Conservation (phyloP, 2,113 vertebrate genomes). For the Larimichthys polyactis region DNA sequence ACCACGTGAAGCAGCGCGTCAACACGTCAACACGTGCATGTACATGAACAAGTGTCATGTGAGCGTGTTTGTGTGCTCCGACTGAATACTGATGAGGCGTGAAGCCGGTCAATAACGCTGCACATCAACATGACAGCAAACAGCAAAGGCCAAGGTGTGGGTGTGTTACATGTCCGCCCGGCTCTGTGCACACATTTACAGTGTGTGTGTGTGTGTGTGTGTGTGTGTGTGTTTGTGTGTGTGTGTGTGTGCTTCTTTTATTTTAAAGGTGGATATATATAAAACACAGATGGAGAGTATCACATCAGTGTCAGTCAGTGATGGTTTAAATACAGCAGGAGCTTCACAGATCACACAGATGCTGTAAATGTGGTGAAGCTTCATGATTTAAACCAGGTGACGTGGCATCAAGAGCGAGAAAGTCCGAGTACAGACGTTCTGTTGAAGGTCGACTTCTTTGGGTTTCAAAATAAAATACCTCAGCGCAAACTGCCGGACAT, state of each 20-base stretch:
- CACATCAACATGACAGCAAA: background rate
- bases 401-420: too few species aligned
- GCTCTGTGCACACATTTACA: background rate
- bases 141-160: background rate
- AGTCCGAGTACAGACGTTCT: too few species aligned
- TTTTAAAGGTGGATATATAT: too few species aligned
- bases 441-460: too few species aligned
- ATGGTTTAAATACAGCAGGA: too few species aligned
- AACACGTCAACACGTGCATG: background rate
- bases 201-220: background rate
- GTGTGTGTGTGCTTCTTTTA: background rate
- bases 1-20: background rate
- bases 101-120: background rate
- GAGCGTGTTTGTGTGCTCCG: background rate
- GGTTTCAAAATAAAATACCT: too few species aligned
- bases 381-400: too few species aligned
- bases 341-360: too few species aligned
- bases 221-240: background rate
- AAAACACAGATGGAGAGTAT: too few species aligned
- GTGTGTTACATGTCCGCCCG: background rate
- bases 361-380: too few species aligned
- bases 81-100: conserved; percentile 6
- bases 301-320: too few species aligned
- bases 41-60: background rate
- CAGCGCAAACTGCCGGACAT: too few species aligned